These are phyloP conservation scores for Platerodrilus igneus DNA, from an alignment of 2,888 invertebrate species.

Conservation along the genomic window DNA sequence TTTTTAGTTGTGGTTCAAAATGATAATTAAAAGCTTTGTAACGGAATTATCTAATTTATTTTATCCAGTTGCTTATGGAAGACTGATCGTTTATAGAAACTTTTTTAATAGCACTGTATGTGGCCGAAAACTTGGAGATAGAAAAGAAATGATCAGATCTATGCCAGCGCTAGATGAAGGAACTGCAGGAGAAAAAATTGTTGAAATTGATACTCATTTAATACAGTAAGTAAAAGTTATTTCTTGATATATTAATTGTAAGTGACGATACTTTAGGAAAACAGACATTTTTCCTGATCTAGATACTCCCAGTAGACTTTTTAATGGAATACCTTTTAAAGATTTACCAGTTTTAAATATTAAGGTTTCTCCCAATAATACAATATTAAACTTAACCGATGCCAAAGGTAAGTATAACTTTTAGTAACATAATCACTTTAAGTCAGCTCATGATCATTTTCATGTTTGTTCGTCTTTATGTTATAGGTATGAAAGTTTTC, in stretches of 20 bases:
- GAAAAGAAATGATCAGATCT: constrained; percentile 54
- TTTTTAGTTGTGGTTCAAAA: too few relatives aligned
- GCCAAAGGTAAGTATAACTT: constrained; percentile 52
- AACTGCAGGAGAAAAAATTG: constrained; percentile 67
- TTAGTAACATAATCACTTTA: too few relatives aligned
- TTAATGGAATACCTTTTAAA: constrained; percentile 71
- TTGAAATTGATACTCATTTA: constrained; percentile 64
- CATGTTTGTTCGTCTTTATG: too few relatives aligned
- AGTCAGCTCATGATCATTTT: too few relatives aligned
- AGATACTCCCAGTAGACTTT: constrained; percentile 65
- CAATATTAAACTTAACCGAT: constrained; percentile 74
- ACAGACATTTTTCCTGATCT: constrained; percentile 68
- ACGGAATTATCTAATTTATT: too few relatives aligned
- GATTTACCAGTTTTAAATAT: constrained; percentile 82
- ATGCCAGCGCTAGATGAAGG: constrained; percentile 65
- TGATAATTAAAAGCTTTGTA: too few relatives aligned
- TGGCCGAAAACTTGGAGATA: constrained; percentile 48
- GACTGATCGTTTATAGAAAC: too few relatives aligned
- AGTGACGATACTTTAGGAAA: constrained; percentile 52
- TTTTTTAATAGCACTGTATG: constrained; percentile 16
- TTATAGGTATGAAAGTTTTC: too few relatives aligned
- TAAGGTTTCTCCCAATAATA: constrained; percentile 81
- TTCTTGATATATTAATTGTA: too few relatives aligned
- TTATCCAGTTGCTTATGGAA: too few relatives aligned
- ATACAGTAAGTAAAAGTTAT: constrained; percentile 54